Evolutionary conservation across 2,113 vertebrate species (phyloP), one percentile per base, ranked within the genome.

Genomic region (Gavialis gangeticus): DNA sequence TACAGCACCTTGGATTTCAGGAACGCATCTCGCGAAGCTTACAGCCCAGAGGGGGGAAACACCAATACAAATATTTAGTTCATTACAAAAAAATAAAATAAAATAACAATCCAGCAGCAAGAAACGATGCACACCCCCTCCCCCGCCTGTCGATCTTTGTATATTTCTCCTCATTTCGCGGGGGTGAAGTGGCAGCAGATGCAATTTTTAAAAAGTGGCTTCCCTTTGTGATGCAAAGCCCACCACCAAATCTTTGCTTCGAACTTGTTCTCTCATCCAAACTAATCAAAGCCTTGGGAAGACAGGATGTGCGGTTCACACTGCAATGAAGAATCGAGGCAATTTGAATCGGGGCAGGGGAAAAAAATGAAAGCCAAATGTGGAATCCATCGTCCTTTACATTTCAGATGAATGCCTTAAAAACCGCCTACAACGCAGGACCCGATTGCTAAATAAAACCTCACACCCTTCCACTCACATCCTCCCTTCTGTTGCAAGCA

Each of bases 1-100:
- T 95, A 92, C 93, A 95, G 91, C 93, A 96, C 94, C 95, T 95
- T 85, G 85, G 91, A 92, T 95, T 94, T 84, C 90, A 96, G 67
- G 84, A 87, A 83, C 66, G 63, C 80, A 87, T 90, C 93, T 96
- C 87, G 81, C 1, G 21, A 77, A 89, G 34, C 91, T 90, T 91
- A 88, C 15, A 92, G 91, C 60, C 85, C 91, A 69, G 85, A 91
- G 60, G 5, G 59, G 37, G 56, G 37, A 12, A 87, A 91, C 22
- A 88, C 81, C 46, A 96, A 85, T 59, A 85, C 34, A 87, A 67
- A 88, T 79, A 80, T 77, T 96, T 91, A 85, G 82, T 76, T 95
- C 87, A 82, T 95, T 58, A 88, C 16, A 84, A 87, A 88, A 59
- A 67, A 1, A 54, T 93, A n/a, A 71, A 62, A 82, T 28, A 88